Conservation (phyloP, 2,797 vertebrate species). For the Brotula barbata region DNA sequence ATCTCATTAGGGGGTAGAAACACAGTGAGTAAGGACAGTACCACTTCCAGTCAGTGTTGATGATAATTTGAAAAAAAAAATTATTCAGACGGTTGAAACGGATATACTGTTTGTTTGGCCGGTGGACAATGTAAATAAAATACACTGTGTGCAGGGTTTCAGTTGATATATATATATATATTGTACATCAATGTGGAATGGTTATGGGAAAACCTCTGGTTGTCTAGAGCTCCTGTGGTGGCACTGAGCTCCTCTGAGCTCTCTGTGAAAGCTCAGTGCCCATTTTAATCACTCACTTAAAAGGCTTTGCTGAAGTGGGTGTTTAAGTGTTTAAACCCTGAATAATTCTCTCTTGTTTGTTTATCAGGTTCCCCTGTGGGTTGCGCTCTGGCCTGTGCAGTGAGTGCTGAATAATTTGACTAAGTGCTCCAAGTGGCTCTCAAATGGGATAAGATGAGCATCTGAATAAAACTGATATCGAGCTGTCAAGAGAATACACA, state of each 20-base stretch:
- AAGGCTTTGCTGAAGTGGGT: slow-evolving; percentile 71
- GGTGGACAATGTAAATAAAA: neutral
- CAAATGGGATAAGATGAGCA: slow-evolving; percentile 62
- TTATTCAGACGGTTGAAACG: neutral
- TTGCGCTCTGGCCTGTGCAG: slow-evolving; percentile 62
- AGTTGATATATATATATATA: neutral
- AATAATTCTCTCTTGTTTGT: slow-evolving; percentile 76
- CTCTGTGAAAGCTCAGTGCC: slow-evolving; percentile 53
- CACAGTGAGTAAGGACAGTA: too few species aligned
- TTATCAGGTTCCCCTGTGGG: slow-evolving; percentile 68
- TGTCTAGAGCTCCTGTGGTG: slow-evolving; percentile 48
- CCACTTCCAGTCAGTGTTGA: neutral
- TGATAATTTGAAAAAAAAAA: neutral
- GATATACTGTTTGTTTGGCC: neutral
- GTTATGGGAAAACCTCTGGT: slow-evolving; percentile 26
- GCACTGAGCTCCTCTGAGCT: slow-evolving; percentile 49
- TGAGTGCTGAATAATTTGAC: slow-evolving; percentile 70
- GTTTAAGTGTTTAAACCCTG: slow-evolving; percentile 77
- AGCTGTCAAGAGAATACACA: slow-evolving; percentile 39
- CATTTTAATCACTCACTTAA: slow-evolving; percentile 76
- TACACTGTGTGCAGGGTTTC: too few species aligned
- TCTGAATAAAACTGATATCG: slow-evolving; percentile 58
- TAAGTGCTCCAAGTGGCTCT: slow-evolving; percentile 58
- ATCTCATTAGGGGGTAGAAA: too few species aligned
- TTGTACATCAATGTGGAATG: neutral